These are phyloP conservation scores for Smithornis capensis DNA, from an alignment of 2,113 vertebrate genomes.

Conservation along the genomic window DNA sequence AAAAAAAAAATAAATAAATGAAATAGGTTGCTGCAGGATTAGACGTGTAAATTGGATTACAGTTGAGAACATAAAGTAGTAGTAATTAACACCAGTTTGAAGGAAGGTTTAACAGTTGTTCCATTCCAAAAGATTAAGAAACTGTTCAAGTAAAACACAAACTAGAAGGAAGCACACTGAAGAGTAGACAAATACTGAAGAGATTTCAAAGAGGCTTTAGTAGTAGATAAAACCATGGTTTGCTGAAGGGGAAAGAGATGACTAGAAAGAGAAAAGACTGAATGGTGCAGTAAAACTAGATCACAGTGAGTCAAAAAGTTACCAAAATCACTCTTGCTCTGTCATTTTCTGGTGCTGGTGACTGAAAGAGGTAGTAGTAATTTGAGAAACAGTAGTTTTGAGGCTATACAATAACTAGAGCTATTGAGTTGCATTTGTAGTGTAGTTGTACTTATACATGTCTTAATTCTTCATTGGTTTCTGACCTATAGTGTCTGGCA, in stretches of 20 bases:
- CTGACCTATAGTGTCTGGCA: not conserved
- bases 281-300: not conserved
- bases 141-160: not conserved
- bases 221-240: not conserved
- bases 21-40: not conserved
- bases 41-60: not conserved
- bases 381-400: not conserved
- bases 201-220: not conserved
- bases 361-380: not conserved
- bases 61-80: not conserved
- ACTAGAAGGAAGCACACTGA: not conserved
- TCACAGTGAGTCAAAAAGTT: not conserved
- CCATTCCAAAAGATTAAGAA: not conserved
- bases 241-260: not conserved
- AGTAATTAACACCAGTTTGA: not conserved
- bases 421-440: not conserved
- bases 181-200: not conserved
- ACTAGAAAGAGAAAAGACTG: not conserved
- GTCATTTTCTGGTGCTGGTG: not conserved
- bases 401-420: not conserved
- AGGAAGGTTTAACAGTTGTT: not conserved
- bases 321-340: not conserved
- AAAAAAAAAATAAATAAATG: too few species aligned
- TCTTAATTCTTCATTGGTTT: not conserved
- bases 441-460: accelerated